phyloP scores from a whole-genome alignment of 2,888 invertebrate genomes.

The Metellina segmentata region DNA sequence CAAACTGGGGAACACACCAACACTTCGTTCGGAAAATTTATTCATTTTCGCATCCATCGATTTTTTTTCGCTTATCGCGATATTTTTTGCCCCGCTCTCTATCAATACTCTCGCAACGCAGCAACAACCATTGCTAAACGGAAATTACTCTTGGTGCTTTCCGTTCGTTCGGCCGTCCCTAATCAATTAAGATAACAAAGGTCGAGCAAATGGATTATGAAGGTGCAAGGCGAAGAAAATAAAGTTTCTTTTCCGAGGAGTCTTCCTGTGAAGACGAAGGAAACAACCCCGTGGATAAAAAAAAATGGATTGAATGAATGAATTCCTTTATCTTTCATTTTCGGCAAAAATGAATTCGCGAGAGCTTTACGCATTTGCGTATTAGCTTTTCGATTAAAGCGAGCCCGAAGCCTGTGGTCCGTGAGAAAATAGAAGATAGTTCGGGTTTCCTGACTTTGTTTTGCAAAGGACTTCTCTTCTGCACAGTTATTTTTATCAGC shows the following conservation, averaged over 20 bases:
- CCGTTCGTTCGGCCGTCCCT: slow-evolving; percentile 24
- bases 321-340: neutral
- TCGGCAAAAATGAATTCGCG: neutral
- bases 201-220: slow-evolving; percentile 25
- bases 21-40: slow-evolving; percentile 3
- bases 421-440: too few relatives aligned
- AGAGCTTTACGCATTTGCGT: neutral
- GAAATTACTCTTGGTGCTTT: slow-evolving; percentile 25
- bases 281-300: neutral
- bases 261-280: neutral
- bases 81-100: neutral
- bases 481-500: too few relatives aligned
- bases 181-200: slow-evolving; percentile 64
- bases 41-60: slow-evolving; percentile 35
- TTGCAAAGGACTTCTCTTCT: too few relatives aligned
- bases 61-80: slow-evolving; percentile 29
- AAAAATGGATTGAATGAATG: neutral
- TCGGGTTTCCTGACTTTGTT: too few relatives aligned
- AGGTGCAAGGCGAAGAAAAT: neutral
- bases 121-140: neutral
- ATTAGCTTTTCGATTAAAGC: neutral
- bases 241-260: neutral
- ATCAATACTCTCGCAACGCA: neutral
- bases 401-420: neutral
- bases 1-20: neutral